phyloP scores from a whole-genome alignment of 2,888 invertebrate genomes.

The Lydus trimaculatus region DNA sequence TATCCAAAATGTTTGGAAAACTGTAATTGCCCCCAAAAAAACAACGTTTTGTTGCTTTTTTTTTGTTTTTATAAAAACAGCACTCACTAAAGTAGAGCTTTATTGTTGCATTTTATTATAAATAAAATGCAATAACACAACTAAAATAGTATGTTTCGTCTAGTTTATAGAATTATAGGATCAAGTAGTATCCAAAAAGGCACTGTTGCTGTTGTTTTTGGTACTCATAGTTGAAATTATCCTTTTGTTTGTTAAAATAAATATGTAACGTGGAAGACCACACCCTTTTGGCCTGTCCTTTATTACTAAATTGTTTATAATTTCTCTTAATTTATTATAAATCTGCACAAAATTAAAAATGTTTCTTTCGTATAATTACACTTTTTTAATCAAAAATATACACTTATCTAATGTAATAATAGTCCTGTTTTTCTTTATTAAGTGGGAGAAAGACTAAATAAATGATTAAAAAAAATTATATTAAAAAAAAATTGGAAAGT shows the following conservation, averaged over 20 bases:
- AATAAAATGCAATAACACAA: background rate
- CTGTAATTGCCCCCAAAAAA: background rate
- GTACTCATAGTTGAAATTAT: background rate
- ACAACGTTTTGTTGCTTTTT: background rate
- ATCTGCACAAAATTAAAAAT: slow-evolving; percentile 9
- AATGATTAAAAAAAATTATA: background rate
- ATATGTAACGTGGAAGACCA: background rate
- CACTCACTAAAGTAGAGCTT: background rate
- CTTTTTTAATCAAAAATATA: background rate
- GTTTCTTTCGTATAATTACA: background rate
- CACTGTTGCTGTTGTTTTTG: background rate
- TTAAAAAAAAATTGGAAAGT: background rate
- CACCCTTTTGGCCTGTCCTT: background rate
- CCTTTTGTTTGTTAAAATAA: background rate
- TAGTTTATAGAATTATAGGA: background rate
- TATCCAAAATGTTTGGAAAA: background rate
- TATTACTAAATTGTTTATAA: background rate
- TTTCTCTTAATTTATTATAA: slow-evolving; percentile 36
- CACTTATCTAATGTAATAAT: background rate
- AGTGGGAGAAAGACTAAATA: background rate
- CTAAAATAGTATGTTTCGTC: background rate
- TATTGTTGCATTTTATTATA: too few species aligned
- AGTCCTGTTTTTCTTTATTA: background rate
- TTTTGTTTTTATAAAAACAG: background rate
- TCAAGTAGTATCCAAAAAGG: background rate